Base-by-base conservation (phyloP, 2,113 vertebrate species). In the Stigmatopora nigra region DNA sequence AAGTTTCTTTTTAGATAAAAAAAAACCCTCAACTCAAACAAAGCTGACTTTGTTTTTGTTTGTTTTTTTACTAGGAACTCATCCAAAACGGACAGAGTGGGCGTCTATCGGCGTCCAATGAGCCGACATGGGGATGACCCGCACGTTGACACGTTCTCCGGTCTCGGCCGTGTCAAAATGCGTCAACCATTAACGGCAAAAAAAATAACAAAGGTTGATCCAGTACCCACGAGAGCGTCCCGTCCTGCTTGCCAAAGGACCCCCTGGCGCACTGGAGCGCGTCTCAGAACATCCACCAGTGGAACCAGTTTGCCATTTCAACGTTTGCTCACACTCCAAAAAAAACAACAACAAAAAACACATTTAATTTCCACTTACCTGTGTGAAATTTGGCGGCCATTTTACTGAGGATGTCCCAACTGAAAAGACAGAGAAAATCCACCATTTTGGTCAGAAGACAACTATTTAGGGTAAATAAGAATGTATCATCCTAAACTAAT, bases 111-210 rank as follows among this genome's bases (percentile, higher is more conserved):
- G 25, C 25, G 25, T 31, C 25, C 25, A 31, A 31, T 31, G 25
- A 31, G 25, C 25, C 25, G 25, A 2, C 25, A 31, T 41, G 2
- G 11, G 35, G 35, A 59, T n/a, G 22, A 51, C 17, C 4, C 47
- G 35, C 13, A 2, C 25, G n/a, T 41, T 58, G 66, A 53, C 64
- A 47, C 65, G 82, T 84, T 81, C 71, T 65, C 78, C 71, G 63
- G 73, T 76, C 61, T 80, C 61, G 62, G 79, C 82, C 5, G 15
- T 80, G 71, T 31, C 75, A 83, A 87, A 84, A 87, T 78, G 63
- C 66, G 76, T 91, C 82, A 91, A 83, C 84, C 78, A 91, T 91
- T 90, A 90, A 89, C 89, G 61, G 78, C 84, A 90, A 88, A 91
- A 84, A 85, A 84, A 85, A 90, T 84, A 90, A 89, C 88, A 83